phyloP scores from a whole-genome alignment of 2,888 invertebrate species.

The Apodemia mormo region DNA sequence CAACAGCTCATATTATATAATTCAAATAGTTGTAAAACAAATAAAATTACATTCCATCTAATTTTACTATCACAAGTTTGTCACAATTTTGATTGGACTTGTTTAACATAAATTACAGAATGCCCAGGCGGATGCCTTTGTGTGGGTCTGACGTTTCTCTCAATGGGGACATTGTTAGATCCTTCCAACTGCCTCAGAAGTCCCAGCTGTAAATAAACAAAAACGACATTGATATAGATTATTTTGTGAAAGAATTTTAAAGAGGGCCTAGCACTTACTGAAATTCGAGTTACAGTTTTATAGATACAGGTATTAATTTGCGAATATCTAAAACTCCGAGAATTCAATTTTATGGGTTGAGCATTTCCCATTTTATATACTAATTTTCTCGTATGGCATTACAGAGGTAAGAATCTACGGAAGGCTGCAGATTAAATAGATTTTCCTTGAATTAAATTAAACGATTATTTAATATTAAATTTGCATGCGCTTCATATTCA shows the following conservation, averaged over 20 bases:
- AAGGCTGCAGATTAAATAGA: too few relatives aligned
- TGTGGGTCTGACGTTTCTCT: slow-evolving; percentile 73
- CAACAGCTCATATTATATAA: too few relatives aligned
- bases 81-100: slow-evolving; percentile 65
- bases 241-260: neutral
- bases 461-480: too few relatives aligned
- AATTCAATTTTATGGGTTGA: too few relatives aligned
- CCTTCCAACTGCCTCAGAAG: slow-evolving; percentile 68
- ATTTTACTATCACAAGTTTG: slow-evolving; percentile 32
- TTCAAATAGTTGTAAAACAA: neutral
- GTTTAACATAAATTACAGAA: slow-evolving; percentile 73
- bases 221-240: slow-evolving; percentile 25
- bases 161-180: slow-evolving; percentile 63
- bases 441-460: too few relatives aligned
- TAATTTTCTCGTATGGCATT: too few relatives aligned
- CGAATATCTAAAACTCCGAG: too few relatives aligned
- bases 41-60: slow-evolving; percentile 11
- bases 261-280: neutral
- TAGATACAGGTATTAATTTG: too few relatives aligned
- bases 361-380: too few relatives aligned
- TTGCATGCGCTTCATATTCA: too few relatives aligned
- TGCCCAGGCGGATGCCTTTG: slow-evolving; percentile 75
- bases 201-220: slow-evolving; percentile 54
- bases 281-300: neutral
- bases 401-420: too few relatives aligned